Evolutionary conservation across 2,113 vertebrate species (phyloP), one percentile per base, ranked within the genome.

Genomic region (Pseudonaja textilis): DNA sequence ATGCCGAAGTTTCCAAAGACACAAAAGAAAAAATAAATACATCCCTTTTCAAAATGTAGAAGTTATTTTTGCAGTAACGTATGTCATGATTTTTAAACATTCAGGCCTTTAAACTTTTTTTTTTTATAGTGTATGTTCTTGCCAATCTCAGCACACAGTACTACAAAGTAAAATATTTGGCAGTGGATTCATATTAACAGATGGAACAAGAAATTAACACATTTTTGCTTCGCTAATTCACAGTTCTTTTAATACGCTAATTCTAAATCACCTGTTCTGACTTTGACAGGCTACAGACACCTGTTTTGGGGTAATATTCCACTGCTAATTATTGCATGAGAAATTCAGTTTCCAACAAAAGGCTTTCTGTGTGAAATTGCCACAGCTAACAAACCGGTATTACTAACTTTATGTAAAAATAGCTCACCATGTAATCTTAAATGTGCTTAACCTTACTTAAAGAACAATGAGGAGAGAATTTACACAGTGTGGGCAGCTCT

Each of bases 191-290:
- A 99, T 99, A 99, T 99, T 98, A 99, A 99, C 99, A 99, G 99
- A 99, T 99, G 99, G 99, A 99, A 99, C 98, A 98, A 98, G 98
- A 99, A 99, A 99, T 99, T 99, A 99, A 99, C 99, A 99, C 98
- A 98, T 99, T 99, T 98, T 99, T 98, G 98, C 98, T 98, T 98
- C 98, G 98, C 98, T 98, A 99, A 98, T 98, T 98, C 98, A 98
- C 98, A 98, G 98, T 98, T 98, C 98, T 98, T 98, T 99, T 99
- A 99, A 98, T 99, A 99, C 98, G 98, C 96, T 97, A 98, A 98
- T 98, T 98, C 96, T 97, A 98, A 98, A 98, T 98, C 98, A 98
- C 98, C 98, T 98, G 98, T 98, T 98, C 98, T 98, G 98, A 99
- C 98, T 99, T 98, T 98, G 97, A 98, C 98, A 99, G 98, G 98